These are phyloP conservation scores for Myanophis thanlyinensis DNA, from an alignment of 2,113 vertebrate species.

Conservation along the genomic window DNA sequence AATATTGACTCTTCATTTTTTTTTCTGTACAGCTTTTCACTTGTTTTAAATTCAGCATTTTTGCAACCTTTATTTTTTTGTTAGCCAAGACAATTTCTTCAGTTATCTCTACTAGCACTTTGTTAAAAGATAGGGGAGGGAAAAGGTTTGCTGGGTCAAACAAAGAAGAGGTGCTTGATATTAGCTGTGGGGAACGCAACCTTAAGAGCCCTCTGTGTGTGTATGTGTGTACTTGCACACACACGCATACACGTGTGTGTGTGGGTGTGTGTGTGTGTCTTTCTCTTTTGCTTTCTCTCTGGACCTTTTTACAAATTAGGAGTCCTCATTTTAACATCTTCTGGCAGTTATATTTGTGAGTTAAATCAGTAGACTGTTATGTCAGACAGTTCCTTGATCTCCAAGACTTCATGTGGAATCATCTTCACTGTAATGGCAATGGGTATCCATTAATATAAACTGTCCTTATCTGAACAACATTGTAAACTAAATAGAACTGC, in stretches of 20 bases:
- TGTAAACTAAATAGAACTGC: neutral
- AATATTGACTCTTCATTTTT: neutral
- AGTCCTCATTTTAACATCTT: neutral
- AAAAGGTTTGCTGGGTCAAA: neutral
- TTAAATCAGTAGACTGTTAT: neutral
- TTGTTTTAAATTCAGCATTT: neutral
- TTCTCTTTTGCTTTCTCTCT: neutral
- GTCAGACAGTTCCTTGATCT: neutral
- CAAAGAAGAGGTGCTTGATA: neutral
- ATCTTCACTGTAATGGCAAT: neutral
- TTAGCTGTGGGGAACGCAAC: neutral
- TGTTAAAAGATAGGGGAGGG: neutral
- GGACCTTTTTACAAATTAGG: slow-evolving; percentile 5
- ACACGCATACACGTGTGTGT: too few species aligned
- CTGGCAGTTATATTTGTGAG: neutral
- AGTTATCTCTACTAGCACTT: neutral
- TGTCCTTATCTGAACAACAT: neutral
- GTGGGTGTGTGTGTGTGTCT: fast-evolving
- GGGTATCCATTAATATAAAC: neutral
- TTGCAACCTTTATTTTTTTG: neutral
- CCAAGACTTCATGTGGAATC: neutral
- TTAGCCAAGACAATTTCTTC: neutral
- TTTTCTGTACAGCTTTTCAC: neutral
- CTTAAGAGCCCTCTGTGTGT: neutral
- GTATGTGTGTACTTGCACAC: too few species aligned